A percentile compares a stretch with the other conserved stretches of the same genome.
phyloP scores from a whole-genome alignment of 2,888 invertebrate genomes.

The Melanophora roralis region DNA sequence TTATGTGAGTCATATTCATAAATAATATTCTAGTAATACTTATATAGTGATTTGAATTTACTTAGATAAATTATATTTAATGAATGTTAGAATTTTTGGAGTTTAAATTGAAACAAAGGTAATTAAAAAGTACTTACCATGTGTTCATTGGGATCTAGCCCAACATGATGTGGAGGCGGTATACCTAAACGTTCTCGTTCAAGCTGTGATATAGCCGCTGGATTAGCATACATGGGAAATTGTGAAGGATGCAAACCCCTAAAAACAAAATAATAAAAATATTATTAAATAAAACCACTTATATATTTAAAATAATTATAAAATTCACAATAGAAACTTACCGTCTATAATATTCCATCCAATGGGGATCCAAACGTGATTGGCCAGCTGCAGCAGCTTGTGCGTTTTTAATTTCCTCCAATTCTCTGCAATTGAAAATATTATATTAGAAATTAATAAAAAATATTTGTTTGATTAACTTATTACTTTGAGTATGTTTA shows the following conservation, averaged over 20 bases:
- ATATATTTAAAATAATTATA: not conserved
- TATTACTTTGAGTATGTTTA: no score
- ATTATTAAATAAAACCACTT: not conserved
- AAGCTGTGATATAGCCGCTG: conserved; percentile 88
- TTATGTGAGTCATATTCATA: not conserved
- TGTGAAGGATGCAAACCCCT: conserved; percentile 82
- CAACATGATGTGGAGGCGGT: conserved; percentile 80
- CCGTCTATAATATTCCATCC: conserved; percentile 92
- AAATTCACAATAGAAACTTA: conserved; percentile 56
- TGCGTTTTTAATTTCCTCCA: conserved; percentile 89
- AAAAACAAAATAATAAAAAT: conserved; percentile 8
- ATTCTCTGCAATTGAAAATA: conserved; percentile 79
- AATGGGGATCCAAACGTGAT: conserved; percentile 85
- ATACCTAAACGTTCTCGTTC: conserved; percentile 93
- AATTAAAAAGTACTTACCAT: conserved; percentile 80
- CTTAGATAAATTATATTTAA: conserved; percentile 21
- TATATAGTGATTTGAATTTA: no score
- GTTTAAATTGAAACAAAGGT: not conserved
- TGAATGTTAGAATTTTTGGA: conserved; percentile 40
- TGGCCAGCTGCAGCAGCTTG: conserved; percentile 80
- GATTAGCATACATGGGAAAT: conserved; percentile 83
- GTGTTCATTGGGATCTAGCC: conserved; percentile 89
- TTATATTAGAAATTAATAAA: no score
- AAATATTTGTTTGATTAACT: no score
- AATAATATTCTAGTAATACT: not conserved